Percentiles rank a stretch among this genome's conserved stretches.
Conservation (phyloP, 2,888 invertebrate species). For the Drosophila suboccidentalis region DNA sequence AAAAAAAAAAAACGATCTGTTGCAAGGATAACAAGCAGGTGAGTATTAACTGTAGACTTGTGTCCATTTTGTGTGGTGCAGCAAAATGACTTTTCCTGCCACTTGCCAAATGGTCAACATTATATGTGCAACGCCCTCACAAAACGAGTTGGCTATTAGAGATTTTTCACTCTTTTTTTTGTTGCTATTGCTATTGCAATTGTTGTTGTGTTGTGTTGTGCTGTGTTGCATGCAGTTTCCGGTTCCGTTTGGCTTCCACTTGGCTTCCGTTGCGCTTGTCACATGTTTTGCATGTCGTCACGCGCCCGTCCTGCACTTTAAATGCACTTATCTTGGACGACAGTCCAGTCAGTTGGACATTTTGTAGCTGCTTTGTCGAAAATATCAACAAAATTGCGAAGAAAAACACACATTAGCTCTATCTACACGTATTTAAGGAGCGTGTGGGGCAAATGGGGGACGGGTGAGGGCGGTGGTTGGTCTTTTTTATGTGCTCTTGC, state of each 20-base stretch:
- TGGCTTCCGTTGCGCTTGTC: constrained; percentile 55
- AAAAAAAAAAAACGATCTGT: constrained; percentile 36
- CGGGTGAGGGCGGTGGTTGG: constrained; percentile 2
- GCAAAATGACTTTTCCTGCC: constrained; percentile 72
- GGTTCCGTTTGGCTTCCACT: constrained; percentile 69
- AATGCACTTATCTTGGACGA: constrained; percentile 68
- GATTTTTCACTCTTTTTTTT: constrained; percentile 12
- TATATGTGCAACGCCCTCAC: constrained; percentile 51
- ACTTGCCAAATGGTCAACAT: constrained; percentile 79
- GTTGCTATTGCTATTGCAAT: too few species aligned
- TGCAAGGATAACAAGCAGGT: constrained; percentile 62
- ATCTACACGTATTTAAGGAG: constrained; percentile 27
- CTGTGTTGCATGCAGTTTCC: constrained; percentile 68
- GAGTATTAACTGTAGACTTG: constrained; percentile 9
- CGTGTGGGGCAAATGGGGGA: too few species aligned
- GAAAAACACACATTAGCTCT: constrained; percentile 58
- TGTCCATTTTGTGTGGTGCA: constrained; percentile 27
- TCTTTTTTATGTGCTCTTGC: constrained; percentile 71
- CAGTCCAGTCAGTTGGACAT: constrained; percentile 46
- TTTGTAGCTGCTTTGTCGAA: constrained; percentile 78
- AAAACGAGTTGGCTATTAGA: constrained; percentile 3
- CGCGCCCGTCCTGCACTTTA: constrained; percentile 74
- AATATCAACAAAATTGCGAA: constrained; percentile 74
- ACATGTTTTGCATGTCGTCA: constrained; percentile 75
- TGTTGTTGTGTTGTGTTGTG: constrained; percentile 9